Conservation (phyloP, 2,797 vertebrate species). For the Notolabrus celidotus region DNA sequence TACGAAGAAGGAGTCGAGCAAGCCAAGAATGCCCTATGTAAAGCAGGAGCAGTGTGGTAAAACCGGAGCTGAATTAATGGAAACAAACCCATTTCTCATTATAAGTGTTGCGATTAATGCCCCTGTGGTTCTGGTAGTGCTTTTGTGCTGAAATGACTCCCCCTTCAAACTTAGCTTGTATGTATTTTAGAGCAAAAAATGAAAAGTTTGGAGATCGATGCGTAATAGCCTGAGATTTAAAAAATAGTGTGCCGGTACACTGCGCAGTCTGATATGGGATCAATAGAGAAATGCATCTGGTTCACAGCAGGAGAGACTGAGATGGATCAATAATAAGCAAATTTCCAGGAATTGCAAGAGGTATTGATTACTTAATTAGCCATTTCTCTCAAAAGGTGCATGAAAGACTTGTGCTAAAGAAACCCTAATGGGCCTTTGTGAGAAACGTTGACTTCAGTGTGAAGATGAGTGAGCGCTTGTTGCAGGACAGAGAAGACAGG, state of each 20-base stretch:
- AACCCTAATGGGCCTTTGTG: constrained; percentile 60
- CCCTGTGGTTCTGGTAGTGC: constrained; percentile 59
- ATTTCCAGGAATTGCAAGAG: constrained; percentile 84
- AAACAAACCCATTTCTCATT: constrained; percentile 72
- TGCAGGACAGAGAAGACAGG: constrained; percentile 22
- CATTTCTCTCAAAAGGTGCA: constrained; percentile 74
- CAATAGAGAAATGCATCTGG: constrained; percentile 84
- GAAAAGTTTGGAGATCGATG: constrained; percentile 83
- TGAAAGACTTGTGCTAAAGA: constrained; percentile 68
- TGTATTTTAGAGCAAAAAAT: constrained; percentile 78
- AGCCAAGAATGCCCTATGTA: constrained; percentile 53
- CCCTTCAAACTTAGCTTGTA: constrained; percentile 67
- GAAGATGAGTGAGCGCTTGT: constrained; percentile 31
- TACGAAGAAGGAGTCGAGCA: constrained; percentile 57
- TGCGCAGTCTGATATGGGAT: constrained; percentile 81
- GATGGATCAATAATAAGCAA: constrained; percentile 86
- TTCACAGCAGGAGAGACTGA: constrained; percentile 79
- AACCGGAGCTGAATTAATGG: constrained; percentile 65
- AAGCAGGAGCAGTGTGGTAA: constrained; percentile 59
- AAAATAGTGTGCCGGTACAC: constrained; percentile 81
- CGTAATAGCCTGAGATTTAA: constrained; percentile 84
- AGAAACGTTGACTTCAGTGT: constrained; percentile 44
- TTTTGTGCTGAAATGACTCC: constrained; percentile 65
- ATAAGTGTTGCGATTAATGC: constrained; percentile 65
- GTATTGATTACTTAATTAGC: constrained; percentile 84